Evolutionary conservation across 2,888 invertebrate species (phyloP).

Genomic region (Epinotia demarniana): DNA sequence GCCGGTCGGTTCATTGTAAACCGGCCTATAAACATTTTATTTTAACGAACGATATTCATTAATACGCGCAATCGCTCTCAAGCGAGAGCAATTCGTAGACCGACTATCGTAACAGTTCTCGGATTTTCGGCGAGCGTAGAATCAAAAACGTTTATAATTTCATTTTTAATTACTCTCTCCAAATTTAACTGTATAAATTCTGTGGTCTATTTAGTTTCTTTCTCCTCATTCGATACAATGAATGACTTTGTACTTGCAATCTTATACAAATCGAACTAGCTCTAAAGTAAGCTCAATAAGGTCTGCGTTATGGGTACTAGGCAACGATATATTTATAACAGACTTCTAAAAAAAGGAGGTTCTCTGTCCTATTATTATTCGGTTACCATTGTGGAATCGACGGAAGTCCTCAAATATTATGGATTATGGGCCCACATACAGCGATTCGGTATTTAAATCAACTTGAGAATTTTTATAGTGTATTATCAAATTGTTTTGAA

Average conservation of each 20-base stretch:
- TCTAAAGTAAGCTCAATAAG: too few relatives aligned
- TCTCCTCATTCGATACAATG: slow-evolving; percentile 38
- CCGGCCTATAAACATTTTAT: slow-evolving; percentile 39
- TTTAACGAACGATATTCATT: slow-evolving; percentile 37
- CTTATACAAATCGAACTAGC: too few relatives aligned
- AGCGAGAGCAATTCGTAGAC: slow-evolving; percentile 19
- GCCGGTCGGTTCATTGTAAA: slow-evolving; percentile 33
- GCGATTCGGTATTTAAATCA: too few relatives aligned
- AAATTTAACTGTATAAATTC: slow-evolving; percentile 30
- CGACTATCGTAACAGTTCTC: slow-evolving; percentile 13
- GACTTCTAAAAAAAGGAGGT: too few relatives aligned
- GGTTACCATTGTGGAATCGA: too few relatives aligned
- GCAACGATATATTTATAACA: too few relatives aligned
- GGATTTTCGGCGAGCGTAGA: slow-evolving; percentile 21
- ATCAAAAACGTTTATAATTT: slow-evolving; percentile 27
- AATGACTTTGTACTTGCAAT: slow-evolving; percentile 26
- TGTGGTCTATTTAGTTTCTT: slow-evolving; percentile 35
- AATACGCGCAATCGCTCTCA: slow-evolving; percentile 16
- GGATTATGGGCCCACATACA: too few relatives aligned
- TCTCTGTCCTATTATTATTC: too few relatives aligned
- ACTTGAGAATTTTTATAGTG: too few relatives aligned
- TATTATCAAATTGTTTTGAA: too few relatives aligned
- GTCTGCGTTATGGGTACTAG: too few relatives aligned
- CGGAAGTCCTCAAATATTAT: too few relatives aligned
- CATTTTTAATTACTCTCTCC: slow-evolving; percentile 34